phyloP scores from a whole-genome alignment of 2,888 invertebrate genomes.

The Lobophora halterata region DNA sequence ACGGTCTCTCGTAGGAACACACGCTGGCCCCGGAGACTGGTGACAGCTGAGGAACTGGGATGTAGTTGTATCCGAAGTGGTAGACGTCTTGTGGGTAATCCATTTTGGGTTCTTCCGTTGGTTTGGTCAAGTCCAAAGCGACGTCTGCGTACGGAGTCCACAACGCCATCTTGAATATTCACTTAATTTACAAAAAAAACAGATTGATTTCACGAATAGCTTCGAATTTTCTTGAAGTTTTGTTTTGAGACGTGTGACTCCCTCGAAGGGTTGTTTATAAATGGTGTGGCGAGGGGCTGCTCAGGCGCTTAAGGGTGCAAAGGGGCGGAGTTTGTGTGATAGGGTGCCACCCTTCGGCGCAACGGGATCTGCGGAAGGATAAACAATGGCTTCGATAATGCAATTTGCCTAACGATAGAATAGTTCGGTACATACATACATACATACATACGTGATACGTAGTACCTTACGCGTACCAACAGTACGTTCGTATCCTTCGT shows the following conservation, averaged over 20 bases:
- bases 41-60: slow-evolving; percentile 37
- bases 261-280: slow-evolving; percentile 28
- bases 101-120: slow-evolving; percentile 22
- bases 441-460: too few species aligned
- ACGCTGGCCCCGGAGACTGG: slow-evolving; percentile 39
- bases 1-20: slow-evolving; percentile 35
- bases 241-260: slow-evolving; percentile 18
- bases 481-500: too few species aligned
- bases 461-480: too few species aligned
- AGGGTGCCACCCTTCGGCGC: slow-evolving; percentile 26
- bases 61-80: slow-evolving; percentile 32
- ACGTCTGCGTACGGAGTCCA: slow-evolving; percentile 64
- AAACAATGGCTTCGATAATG: slow-evolving; percentile 29
- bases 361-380: slow-evolving; percentile 30
- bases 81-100: slow-evolving; percentile 20
- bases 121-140: slow-evolving; percentile 52
- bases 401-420: slow-evolving; percentile 16
- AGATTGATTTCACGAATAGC: background rate
- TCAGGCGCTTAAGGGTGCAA: slow-evolving; percentile 32
- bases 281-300: slow-evolving; percentile 31
- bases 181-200: background rate
- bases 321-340: slow-evolving; percentile 29
- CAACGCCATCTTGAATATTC: slow-evolving; percentile 47
- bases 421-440: background rate
- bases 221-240: background rate